Base-by-base conservation (phyloP, 2,113 vertebrate genomes). In the Myiopsitta monachus region DNA sequence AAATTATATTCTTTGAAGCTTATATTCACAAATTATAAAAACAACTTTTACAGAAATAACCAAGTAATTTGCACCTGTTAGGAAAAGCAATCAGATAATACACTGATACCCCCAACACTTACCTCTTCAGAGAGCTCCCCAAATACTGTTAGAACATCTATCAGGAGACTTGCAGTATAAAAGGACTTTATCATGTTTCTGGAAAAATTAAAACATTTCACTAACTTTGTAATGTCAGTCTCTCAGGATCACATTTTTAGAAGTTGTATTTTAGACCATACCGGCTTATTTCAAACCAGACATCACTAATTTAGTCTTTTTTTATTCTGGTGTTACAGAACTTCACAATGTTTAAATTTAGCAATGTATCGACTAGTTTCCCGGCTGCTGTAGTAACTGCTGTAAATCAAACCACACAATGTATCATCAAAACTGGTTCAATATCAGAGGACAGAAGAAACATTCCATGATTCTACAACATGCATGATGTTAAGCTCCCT, bases 121-220 rank as follows among this genome's bases (percentile, higher is more conserved):
- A 99, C 99, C 99, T 99, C 99, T 57, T 99, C 99, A 57, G 99
- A 98, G 64, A 99, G 94, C 83, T 99, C 99, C 41, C 99, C 99
- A 92, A 99, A 99, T 59, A 99, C 99, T 9, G 98, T 98, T 90
- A 99, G 95, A 82, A 99, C 99, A 11, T 99, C 99, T 93, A 99
- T 97, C 97, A 99, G 97, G 79, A 99, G 98, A 96, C 99, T 99
- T 92, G 99, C 97, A 15, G 99, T 99, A 98, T 99, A 99, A 98
- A 99, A 99, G 16, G 99, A 99, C 97, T 99, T 99, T 96, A 99
- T 99, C 99, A 99, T 99, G 95, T 99, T 99, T 98, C 99, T 99
- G 96, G 14, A 92, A 95, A 94, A 92, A 90, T 92, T 54, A 81
- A 97, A 97, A 86, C 5, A 91, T 59, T 70, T 36, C 31, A 81